phyloP scores from a whole-genome alignment of 2,113 vertebrate species.

The Gracilinanus agilis region DNA sequence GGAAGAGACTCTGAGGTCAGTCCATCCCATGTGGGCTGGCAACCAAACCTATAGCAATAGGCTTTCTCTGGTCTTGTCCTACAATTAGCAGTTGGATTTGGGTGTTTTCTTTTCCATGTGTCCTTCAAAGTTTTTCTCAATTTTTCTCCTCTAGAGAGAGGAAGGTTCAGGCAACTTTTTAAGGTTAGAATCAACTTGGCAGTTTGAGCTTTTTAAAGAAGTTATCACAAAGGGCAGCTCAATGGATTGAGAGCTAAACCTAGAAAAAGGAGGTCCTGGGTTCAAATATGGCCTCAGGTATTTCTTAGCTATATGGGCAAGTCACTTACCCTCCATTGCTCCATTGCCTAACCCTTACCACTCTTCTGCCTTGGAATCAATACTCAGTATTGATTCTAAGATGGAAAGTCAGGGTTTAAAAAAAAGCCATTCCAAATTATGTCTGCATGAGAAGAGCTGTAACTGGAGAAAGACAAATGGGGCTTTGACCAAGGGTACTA shows the following conservation, averaged over 20 bases:
- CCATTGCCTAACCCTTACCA: too few relatives aligned
- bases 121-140: background rate
- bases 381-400: too few relatives aligned
- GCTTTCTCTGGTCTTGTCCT: background rate
- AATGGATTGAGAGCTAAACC: too few relatives aligned
- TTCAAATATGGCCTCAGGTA: too few relatives aligned
- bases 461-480: background rate
- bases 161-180: background rate
- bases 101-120: background rate
- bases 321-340: too few relatives aligned
- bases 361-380: too few relatives aligned
- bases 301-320: too few relatives aligned
- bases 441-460: background rate
- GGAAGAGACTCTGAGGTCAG: slow-evolving; percentile 32
- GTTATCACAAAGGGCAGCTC: too few relatives aligned
- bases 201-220: background rate
- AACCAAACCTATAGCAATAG: background rate
- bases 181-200: background rate
- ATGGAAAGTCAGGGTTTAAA: too few relatives aligned
- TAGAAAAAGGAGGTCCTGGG: too few relatives aligned
- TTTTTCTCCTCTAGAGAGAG: background rate
- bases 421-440: background rate
- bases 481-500: background rate
- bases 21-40: background rate
- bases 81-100: background rate